Evolutionary conservation across 1,140 invertebrate species (phyloP).

Genomic region (Aphaenogaster ashmeadi): DNA sequence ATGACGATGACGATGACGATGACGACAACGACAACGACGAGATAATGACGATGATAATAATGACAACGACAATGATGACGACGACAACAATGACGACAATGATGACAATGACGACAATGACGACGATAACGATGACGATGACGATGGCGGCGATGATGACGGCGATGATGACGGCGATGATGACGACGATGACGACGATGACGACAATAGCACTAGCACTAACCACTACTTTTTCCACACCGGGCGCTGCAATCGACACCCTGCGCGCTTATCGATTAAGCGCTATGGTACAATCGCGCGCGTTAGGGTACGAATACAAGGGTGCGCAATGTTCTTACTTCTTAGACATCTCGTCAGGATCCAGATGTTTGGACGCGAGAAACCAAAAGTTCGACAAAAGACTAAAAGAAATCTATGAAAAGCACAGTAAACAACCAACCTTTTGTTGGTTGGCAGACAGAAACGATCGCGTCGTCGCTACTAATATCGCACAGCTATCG

Average conservation of each 20-base stretch:
- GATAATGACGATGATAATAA: not conserved
- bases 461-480: not conserved
- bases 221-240: constrained; percentile 75
- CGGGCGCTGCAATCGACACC: constrained; percentile 74
- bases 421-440: not conserved
- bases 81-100: not conserved
- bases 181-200: constrained; percentile 27
- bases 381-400: not conserved
- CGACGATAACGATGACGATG: constrained; percentile 36
- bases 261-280: constrained; percentile 72
- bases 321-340: not conserved
- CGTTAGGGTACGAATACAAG: constrained; percentile 4
- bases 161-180: constrained; percentile 19
- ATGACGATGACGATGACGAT: not conserved
- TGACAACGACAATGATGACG: not conserved
- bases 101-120: constrained; percentile 32
- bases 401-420: not conserved
- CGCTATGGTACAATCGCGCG: constrained; percentile 51
- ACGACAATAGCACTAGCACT: constrained; percentile 62
- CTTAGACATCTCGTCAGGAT: not conserved
- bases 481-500: not conserved
- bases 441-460: too few relatives aligned
- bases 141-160: not conserved
- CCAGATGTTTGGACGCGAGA: not conserved
- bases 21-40: not conserved